Base-by-base conservation (phyloP, 2,113 vertebrate genomes). In the Mirounga angustirostris region DNA sequence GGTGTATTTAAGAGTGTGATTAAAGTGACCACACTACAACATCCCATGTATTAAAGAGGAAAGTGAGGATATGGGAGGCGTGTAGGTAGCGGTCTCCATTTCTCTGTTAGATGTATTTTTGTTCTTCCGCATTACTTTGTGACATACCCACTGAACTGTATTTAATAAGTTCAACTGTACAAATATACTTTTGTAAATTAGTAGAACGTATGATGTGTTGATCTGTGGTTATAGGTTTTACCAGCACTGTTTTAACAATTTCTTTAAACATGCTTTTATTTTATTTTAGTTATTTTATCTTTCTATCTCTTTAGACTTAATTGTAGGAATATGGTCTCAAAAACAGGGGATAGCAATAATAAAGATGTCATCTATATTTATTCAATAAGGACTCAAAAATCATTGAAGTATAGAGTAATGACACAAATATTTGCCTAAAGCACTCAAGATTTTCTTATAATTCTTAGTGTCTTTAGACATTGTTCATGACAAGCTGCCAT, bases 361-460 rank as follows among this genome's bases (percentile, higher is more conserved):
- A 92, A 71, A 86, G 52, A 52, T 73, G 13, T 63, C 65, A 88
- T 63, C 11, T 92, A 36, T 80, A 74, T 82, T 95, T 88, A 87
- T 61, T 71, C 56, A 92, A 43, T 69, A 78, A 61, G 46, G 8
- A 76, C 14, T 88, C 18, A 40, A 87, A 97, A 89, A 43, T 82
- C 21, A 43, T 5, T 40, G 5, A 80, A 81, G 30, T 36, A 80
- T 21, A 15, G 58, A 52, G 30, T 76, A 82, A 78, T 71, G 58
- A 61, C 40, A 11, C 30, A 94, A 79, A 74, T 78, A 82, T 54
- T 84, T 90, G 43, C 67, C 63, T 65, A 46, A 65, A 69, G 59
- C 54, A 85, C 30, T 93, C 15, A 30, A 12, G 84, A 84, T 88
- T 69, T 92, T 40, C 61, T 36, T 76, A 81, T 11, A 54, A 73